Evolutionary conservation across 2,113 vertebrate genomes (phyloP).

Genomic region (Porphyrio hochstetteri): DNA sequence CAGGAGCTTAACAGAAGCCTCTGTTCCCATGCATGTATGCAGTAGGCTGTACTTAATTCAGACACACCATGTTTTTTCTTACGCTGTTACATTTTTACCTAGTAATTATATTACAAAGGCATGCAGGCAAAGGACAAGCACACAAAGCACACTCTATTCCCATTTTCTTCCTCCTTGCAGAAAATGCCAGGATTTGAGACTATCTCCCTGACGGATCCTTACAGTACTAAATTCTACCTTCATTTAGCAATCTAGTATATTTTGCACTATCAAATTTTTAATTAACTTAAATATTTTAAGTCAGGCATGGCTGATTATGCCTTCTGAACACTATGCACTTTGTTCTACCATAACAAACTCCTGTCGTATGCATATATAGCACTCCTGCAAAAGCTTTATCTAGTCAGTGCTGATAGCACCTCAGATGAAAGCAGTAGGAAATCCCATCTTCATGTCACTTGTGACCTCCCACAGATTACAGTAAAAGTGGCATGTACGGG

Average conservation of each 20-base stretch:
- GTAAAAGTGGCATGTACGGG: neutral
- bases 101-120: conserved; percentile 48
- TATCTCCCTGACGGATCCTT: neutral
- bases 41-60: neutral
- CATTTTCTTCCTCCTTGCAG: neutral
- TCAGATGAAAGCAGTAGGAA: neutral
- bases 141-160: conserved; percentile 11
- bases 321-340: neutral
- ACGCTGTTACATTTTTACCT: neutral
- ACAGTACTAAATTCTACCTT: neutral
- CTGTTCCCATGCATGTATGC: neutral
- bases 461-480: neutral
- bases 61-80: neutral
- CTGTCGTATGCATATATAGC: neutral
- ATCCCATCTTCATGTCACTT: neutral
- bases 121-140: conserved; percentile 15
- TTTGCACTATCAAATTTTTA: neutral
- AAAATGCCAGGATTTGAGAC: neutral
- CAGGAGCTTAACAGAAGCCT: neutral
- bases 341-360: neutral
- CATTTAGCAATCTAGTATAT: neutral
- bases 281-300: neutral
- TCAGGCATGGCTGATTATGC: neutral
- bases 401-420: neutral
- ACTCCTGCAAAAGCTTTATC: neutral